These are phyloP conservation scores for Murina feae DNA, from an alignment of 2,113 vertebrate species.

Conservation along the genomic window DNA sequence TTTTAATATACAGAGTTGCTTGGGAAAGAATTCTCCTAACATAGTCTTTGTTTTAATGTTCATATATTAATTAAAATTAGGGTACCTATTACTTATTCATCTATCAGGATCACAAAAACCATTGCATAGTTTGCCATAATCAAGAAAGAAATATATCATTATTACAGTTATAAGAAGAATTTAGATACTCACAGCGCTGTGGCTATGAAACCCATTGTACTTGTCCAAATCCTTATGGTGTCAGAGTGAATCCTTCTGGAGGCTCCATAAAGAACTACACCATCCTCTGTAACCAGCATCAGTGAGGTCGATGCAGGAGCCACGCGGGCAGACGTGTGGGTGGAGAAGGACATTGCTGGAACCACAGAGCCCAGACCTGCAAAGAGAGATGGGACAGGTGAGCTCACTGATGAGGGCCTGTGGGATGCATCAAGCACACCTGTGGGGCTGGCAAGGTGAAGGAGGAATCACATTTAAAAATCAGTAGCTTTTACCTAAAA, in stretches of 20 bases:
- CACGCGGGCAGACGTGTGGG: fast-evolving
- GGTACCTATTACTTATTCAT: not conserved
- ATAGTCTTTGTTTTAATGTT: not conserved
- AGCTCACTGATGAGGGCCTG: not conserved
- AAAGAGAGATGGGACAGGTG: too few relatives aligned
- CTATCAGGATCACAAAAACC: not conserved
- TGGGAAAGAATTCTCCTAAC: not conserved
- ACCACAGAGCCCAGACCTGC: not conserved
- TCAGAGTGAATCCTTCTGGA: not conserved
- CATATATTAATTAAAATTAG: not conserved
- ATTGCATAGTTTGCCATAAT: not conserved
- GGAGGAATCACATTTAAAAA: not conserved
- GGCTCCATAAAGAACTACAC: not conserved
- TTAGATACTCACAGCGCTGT: not conserved
- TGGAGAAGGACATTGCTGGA: not conserved
- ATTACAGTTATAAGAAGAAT: not conserved
- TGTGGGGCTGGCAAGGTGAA: not conserved
- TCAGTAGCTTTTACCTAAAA: not conserved
- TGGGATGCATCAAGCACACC: too few relatives aligned
- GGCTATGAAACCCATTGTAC: not conserved
- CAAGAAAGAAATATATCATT: not conserved
- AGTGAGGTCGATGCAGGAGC: not conserved
- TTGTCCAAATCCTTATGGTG: not conserved
- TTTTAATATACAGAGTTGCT: not conserved
- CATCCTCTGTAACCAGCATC: not conserved